Evolutionary conservation across 2,113 vertebrate genomes (phyloP).

Genomic region (Tetraodon nigroviridis): DNA sequence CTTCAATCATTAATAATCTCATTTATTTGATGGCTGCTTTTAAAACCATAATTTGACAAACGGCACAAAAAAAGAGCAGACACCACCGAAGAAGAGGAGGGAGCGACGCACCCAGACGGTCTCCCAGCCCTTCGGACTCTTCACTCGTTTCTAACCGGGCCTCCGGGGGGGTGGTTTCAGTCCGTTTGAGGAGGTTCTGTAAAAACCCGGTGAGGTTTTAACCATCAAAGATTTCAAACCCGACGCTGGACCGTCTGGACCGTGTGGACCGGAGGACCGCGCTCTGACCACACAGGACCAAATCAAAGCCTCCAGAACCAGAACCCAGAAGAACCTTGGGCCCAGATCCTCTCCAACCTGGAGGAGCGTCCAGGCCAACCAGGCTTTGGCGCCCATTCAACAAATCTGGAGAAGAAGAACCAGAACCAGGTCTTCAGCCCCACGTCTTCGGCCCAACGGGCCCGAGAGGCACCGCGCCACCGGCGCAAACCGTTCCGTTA

Average conservation of each 20-base stretch:
- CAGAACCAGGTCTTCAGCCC: background rate
- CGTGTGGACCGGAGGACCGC: background rate
- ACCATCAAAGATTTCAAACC: background rate
- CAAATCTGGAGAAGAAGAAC: background rate
- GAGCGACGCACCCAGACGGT: too few species aligned
- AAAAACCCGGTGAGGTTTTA: background rate
- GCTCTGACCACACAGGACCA: too few species aligned
- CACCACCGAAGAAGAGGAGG: background rate
- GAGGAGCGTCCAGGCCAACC: too few species aligned
- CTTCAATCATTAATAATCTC: slow-evolving; percentile 43
- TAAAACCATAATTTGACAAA: background rate
- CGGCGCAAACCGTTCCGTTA: too few species aligned
- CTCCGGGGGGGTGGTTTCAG: background rate
- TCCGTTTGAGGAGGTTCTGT: background rate
- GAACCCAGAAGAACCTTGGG: too few species aligned
- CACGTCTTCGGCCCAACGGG: too few species aligned
- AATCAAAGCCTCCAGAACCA: too few species aligned
- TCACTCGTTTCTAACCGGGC: too few species aligned
- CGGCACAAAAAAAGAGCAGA: background rate
- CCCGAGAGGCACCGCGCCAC: too few species aligned
- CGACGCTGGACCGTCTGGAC: background rate
- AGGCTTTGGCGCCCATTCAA: background rate
- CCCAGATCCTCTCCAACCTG: too few species aligned
- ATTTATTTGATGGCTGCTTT: slow-evolving; percentile 38
- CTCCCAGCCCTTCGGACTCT: too few species aligned